Conservation (phyloP, 2,888 invertebrate genomes). For the Drosophila eohydei region DNA sequence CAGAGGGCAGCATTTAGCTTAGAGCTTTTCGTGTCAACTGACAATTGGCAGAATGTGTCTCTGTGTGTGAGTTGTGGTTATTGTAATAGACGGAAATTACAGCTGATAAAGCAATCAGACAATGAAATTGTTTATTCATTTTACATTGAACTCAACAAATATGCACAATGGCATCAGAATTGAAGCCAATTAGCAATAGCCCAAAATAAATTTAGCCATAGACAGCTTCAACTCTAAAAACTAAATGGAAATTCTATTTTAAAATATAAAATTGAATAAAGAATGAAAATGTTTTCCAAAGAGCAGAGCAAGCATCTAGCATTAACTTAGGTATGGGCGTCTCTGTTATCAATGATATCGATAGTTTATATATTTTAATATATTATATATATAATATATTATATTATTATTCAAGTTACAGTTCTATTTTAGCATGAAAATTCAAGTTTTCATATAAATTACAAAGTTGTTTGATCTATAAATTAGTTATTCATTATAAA, state of each 20-base stretch:
- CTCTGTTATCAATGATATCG: neutral
- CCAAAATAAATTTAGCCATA: neutral
- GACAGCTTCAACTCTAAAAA: neutral
- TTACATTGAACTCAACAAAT: constrained; percentile 26
- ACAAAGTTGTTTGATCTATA: neutral
- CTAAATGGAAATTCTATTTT: neutral
- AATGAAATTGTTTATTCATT: constrained; percentile 54
- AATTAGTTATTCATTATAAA: neutral
- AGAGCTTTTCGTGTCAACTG: constrained; percentile 62
- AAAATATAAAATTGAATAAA: too few relatives aligned
- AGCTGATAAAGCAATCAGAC: constrained; percentile 50
- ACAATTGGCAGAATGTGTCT: constrained; percentile 53
- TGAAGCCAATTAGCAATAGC: constrained; percentile 4
- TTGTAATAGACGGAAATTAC: constrained; percentile 55
- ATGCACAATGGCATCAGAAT: constrained; percentile 15
- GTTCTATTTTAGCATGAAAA: neutral
- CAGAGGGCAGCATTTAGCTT: neutral
- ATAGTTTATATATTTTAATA: too few relatives aligned
- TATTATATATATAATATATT: too few relatives aligned
- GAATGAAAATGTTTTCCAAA: neutral
- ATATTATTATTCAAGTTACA: neutral
- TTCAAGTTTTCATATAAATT: neutral
- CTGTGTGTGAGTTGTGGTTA: constrained; percentile 4
- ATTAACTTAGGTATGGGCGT: neutral
- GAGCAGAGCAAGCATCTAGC: neutral